A percentile compares a stretch with the other conserved stretches of the same genome.
These are phyloP conservation scores for Elephantulus edwardii DNA, from an alignment of 2,113 vertebrate genomes.

Conservation along the genomic window DNA sequence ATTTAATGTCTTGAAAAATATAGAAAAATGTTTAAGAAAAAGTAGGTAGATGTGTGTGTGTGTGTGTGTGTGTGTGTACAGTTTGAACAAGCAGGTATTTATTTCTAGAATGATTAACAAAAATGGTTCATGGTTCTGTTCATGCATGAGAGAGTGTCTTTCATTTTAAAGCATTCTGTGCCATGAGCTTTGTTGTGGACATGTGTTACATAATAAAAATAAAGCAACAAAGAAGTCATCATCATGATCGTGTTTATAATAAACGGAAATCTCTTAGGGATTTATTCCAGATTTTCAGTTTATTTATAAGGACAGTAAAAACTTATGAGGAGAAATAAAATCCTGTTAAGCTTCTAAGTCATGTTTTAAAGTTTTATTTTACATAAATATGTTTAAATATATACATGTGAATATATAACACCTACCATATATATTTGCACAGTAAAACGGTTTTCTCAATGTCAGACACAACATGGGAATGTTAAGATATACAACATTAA, in stretches of 20 bases:
- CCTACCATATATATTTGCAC: not conserved
- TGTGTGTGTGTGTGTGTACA: not conserved
- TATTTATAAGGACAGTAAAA: not conserved
- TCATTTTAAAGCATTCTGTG: slow-evolving; percentile 1
- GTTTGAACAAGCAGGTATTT: not conserved
- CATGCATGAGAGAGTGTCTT: not conserved
- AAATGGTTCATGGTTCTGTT: not conserved
- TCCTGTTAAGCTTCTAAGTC: not conserved
- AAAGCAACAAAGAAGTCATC: slow-evolving; percentile 29
- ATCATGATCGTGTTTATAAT: slow-evolving; percentile 21
- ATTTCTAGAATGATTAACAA: not conserved
- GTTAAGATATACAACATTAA: not conserved
- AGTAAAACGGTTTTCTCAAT: not conserved
- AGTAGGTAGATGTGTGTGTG: not conserved
- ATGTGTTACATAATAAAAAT: slow-evolving; percentile 41
- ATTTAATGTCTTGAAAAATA: not conserved
- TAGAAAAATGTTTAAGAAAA: slow-evolving; percentile 18
- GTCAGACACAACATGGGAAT: not conserved
- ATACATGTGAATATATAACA: not conserved
- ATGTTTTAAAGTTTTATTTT: slow-evolving; percentile 46
- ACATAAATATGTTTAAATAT: not conserved
- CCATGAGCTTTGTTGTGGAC: not conserved
- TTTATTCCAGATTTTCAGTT: not conserved
- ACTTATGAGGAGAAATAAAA: slow-evolving; percentile 5
- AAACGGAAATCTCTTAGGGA: not conserved